Conservation (phyloP, 2,797 vertebrate genomes). For the Otolemur crassicaudatus region DNA sequence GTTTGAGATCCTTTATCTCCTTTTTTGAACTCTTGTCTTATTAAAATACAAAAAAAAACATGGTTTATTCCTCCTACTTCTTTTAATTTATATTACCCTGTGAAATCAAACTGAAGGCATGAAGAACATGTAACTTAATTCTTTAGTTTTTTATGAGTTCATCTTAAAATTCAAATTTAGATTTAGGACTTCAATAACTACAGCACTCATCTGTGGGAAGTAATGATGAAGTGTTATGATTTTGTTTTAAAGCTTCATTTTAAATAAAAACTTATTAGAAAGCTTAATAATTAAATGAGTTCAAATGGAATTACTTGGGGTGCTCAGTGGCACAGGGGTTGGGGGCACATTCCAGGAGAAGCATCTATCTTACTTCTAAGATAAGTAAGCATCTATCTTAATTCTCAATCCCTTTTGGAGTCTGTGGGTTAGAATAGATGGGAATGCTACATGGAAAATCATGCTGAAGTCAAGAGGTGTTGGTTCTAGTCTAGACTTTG, state of each 20-base stretch:
- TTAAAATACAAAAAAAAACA: neutral
- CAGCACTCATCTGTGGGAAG: neutral
- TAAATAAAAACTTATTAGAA: neutral
- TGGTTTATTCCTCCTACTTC: neutral
- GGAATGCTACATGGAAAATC: neutral
- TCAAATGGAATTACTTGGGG: neutral
- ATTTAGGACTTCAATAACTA: neutral
- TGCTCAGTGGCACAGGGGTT: neutral
- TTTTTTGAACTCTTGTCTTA: neutral
- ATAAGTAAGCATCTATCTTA: no score
- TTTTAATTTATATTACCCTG: neutral
- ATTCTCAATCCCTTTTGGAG: neutral
- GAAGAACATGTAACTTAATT: neutral
- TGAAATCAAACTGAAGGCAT: neutral
- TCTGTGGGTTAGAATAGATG: neutral
- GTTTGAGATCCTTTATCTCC: neutral
- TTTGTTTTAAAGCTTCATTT: neutral
- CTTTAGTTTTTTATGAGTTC: neutral
- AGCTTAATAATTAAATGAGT: neutral
- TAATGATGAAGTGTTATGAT: neutral
- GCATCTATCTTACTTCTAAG: neutral
- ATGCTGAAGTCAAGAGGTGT: neutral
- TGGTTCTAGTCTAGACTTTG: neutral
- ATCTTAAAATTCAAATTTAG: neutral
- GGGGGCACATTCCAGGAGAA: rapidly evolving